Base-by-base conservation (phyloP, 2,113 vertebrate species). In the Podocnemis expansa region DNA sequence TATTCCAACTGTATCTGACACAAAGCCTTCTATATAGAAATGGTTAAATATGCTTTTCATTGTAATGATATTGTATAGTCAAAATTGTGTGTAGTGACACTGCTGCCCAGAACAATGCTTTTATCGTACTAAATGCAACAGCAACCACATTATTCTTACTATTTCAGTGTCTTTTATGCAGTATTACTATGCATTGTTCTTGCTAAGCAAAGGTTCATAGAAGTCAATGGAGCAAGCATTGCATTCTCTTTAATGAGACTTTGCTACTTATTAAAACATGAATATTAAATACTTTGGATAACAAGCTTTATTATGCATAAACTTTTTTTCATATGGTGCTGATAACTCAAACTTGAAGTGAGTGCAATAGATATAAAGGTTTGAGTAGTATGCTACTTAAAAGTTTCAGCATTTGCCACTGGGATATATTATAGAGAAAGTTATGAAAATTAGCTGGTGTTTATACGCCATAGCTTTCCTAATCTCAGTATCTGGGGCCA, bases 211-310 rank as follows among this genome's bases (percentile, higher is more conserved):
- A 85, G 91, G 10, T 54, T 79, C 78, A 1, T 4, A 29, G 82
- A n/a, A 92, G 51, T 49, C 93, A 89, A 78, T 5, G 86, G 67
- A 91, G 96, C 91, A 94, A 84, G 79, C 88, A 90, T 85, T 82
- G 76, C 34, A 0, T 75, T 88, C 45, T 22, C 67, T 85, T 91
- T 94, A 92, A 94, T 79, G 58, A 93, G 91, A 80, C 90, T 82
- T 94, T 89, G 83, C 88, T 85, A 67, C 95, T 93, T 89, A 81
- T 82, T 93, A 41, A 93, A 84, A 92, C 43, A 84, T 80, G 92
- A 94, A 94, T 96, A 85, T 91, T 91, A 92, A 97, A 87, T 87
- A 55, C 73, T 92, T 82, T 4, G 25, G 6, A 8, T 78, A 91
- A 92, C 92, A 54, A 94, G 83, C 80, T 93, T 87, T 91, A 78